phyloP scores from a whole-genome alignment of 2,888 invertebrate genomes.

The Phyllotreta striolata region DNA sequence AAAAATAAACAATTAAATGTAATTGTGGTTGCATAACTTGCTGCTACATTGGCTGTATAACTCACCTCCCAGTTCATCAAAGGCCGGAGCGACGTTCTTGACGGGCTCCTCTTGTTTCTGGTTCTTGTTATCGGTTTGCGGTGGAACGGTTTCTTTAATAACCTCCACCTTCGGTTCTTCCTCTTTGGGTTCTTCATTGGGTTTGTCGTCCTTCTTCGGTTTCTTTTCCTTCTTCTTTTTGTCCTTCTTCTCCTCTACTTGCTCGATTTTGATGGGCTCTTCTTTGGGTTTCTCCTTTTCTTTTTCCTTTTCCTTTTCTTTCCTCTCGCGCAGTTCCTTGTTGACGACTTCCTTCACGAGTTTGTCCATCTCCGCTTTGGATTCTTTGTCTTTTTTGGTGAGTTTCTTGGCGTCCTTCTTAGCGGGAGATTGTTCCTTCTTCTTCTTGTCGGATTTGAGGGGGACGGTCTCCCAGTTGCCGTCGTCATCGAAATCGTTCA shows the following conservation, averaged over 20 bases:
- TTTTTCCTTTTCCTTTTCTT: slow-evolving; percentile 53
- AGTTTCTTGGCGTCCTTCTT: slow-evolving; percentile 56
- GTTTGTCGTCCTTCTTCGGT: slow-evolving; percentile 47
- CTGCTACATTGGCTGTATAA: background rate
- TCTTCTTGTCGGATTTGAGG: slow-evolving; percentile 77
- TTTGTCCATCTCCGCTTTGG: slow-evolving; percentile 62
- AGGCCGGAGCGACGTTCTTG: slow-evolving; percentile 55
- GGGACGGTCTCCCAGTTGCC: slow-evolving; percentile 79
- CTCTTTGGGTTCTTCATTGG: slow-evolving; percentile 38
- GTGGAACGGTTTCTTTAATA: slow-evolving; percentile 26
- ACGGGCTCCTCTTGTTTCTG: slow-evolving; percentile 19
- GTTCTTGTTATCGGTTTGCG: slow-evolving; percentile 17
- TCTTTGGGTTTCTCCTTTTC: slow-evolving; percentile 48
- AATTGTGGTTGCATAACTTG: too few relatives aligned
- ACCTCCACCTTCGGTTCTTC: slow-evolving; percentile 44
- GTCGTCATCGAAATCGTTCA: slow-evolving; percentile 77
- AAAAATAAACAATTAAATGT: slow-evolving; percentile 25
- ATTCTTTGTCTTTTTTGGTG: slow-evolving; percentile 55
- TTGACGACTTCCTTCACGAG: slow-evolving; percentile 64
- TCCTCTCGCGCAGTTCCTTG: slow-evolving; percentile 60
- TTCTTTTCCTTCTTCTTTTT: slow-evolving; percentile 58
- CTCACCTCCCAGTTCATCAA: slow-evolving; percentile 70
- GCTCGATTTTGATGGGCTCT: slow-evolving; percentile 43
- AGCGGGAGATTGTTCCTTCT: slow-evolving; percentile 63
- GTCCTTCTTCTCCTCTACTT: slow-evolving; percentile 56